Evolutionary conservation across 2,888 invertebrate species (phyloP).

Genomic region (Cactoblastis cactorum): DNA sequence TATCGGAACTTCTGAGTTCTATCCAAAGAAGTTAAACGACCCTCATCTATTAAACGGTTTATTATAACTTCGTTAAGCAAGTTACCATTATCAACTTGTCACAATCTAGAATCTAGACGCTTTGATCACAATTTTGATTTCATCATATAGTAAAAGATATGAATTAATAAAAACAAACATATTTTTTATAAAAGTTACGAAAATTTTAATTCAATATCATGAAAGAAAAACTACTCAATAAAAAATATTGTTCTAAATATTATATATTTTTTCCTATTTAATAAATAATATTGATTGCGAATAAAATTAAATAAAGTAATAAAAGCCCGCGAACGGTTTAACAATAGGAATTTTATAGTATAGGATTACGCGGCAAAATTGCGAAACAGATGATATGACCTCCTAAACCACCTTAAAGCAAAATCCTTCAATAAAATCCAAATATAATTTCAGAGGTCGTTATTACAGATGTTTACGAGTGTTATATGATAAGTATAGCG

Average conservation of each 20-base stretch:
- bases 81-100: slow-evolving; percentile 18
- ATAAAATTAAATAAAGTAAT: too few relatives aligned
- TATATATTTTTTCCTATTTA: too few relatives aligned
- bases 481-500: slow-evolving; percentile 8
- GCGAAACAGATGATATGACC: background rate
- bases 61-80: slow-evolving; percentile 30
- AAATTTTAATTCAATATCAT: too few relatives aligned
- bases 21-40: slow-evolving; percentile 28
- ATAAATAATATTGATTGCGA: too few relatives aligned
- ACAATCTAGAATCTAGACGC: slow-evolving; percentile 17
- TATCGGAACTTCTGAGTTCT: slow-evolving; percentile 27
- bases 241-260: too few relatives aligned
- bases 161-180: background rate
- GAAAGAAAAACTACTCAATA: too few relatives aligned
- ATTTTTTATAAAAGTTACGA: background rate
- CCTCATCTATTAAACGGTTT: slow-evolving; percentile 27
- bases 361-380: background rate
- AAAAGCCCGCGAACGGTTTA: too few relatives aligned
- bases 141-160: background rate
- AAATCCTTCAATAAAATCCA: background rate
- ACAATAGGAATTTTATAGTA: too few relatives aligned
- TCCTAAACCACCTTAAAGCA: background rate
- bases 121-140: background rate
- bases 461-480: background rate
- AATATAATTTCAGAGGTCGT: background rate